These are phyloP conservation scores for Melanotaenia nigrans DNA, from an alignment of 2,797 vertebrate genomes.

Conservation along the genomic window DNA sequence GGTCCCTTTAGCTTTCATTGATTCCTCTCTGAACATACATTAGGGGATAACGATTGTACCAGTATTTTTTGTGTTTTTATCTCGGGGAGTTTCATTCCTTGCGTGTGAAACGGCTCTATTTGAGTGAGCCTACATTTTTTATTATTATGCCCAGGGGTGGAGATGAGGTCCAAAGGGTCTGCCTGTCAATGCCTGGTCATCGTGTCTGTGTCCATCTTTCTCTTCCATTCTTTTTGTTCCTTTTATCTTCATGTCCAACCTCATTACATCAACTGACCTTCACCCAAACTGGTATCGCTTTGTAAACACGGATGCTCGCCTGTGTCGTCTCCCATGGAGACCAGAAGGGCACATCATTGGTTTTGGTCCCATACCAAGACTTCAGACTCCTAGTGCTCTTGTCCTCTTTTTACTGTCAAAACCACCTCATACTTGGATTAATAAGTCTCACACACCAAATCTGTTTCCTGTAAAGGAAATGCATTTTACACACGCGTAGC, in stretches of 20 bases:
- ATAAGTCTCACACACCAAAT: constrained; percentile 7
- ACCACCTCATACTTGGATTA: constrained; percentile 30
- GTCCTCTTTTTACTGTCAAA: constrained; percentile 16
- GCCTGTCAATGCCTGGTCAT: constrained; percentile 79
- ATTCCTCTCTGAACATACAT: constrained; percentile 69
- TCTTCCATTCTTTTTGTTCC: constrained; percentile 83
- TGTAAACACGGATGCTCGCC: constrained; percentile 43
- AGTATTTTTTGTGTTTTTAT: constrained; percentile 25
- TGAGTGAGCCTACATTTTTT: constrained; percentile 70
- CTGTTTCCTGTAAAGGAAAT: constrained; percentile 24
- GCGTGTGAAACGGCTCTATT: constrained; percentile 63
- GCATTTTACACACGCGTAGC: constrained; percentile 32
- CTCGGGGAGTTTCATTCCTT: constrained; percentile 50
- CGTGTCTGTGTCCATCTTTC: constrained; percentile 78
- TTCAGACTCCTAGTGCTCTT: constrained; percentile 8
- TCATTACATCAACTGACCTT: constrained; percentile 74
- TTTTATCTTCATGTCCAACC: constrained; percentile 59
- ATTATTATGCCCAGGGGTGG: constrained; percentile 57
- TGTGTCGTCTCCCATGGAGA: constrained; percentile 47
- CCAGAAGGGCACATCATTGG: constrained; percentile 11
- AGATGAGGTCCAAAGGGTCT: constrained; percentile 61
- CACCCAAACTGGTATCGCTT: constrained; percentile 10
- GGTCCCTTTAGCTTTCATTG: constrained; percentile 72
- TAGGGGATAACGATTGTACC: constrained; percentile 42
- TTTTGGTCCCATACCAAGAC: constrained; percentile 32